Percentiles rank a stretch among this genome's conserved stretches.
phyloP scores from a whole-genome alignment of 2,888 invertebrate genomes.

The Alloscopus bannaensis region DNA sequence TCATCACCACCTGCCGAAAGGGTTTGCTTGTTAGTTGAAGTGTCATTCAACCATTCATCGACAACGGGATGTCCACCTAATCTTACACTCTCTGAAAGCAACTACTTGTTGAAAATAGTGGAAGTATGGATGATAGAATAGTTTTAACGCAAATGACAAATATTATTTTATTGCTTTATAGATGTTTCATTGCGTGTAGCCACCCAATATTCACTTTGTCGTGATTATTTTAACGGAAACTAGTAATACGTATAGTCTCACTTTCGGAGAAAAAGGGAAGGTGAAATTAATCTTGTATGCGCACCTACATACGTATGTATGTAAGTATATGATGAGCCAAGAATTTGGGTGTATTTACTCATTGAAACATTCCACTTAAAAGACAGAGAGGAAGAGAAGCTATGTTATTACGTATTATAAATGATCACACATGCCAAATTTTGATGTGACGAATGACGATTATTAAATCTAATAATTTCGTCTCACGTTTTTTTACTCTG shows the following conservation, averaged over 20 bases:
- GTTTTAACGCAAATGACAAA: too few species aligned
- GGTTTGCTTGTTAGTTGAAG: not conserved
- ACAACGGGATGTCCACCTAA: conserved; percentile 18
- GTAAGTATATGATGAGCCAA: not conserved
- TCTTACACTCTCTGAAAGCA: conserved; percentile 7
- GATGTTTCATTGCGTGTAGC: too few species aligned
- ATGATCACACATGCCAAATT: not conserved
- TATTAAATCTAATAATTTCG: conserved; percentile 3
- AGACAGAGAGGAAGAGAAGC: not conserved
- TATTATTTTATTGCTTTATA: too few species aligned
- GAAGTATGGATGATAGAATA: too few species aligned
- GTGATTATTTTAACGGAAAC: too few species aligned
- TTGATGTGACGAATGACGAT: conserved; percentile 9
- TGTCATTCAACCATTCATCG: conserved; percentile 30
- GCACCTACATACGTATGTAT: not conserved
- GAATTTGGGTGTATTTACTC: not conserved
- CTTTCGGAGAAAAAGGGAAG: not conserved
- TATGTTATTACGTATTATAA: not conserved
- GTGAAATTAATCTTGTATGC: not conserved
- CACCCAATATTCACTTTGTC: too few species aligned
- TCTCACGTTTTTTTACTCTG: too few species aligned
- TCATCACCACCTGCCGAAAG: conserved; percentile 1
- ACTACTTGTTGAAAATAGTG: not conserved
- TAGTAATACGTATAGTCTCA: not conserved
- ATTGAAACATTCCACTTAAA: not conserved